phyloP scores from a whole-genome alignment of 2,888 invertebrate species.

The Epinotia brunnichana region DNA sequence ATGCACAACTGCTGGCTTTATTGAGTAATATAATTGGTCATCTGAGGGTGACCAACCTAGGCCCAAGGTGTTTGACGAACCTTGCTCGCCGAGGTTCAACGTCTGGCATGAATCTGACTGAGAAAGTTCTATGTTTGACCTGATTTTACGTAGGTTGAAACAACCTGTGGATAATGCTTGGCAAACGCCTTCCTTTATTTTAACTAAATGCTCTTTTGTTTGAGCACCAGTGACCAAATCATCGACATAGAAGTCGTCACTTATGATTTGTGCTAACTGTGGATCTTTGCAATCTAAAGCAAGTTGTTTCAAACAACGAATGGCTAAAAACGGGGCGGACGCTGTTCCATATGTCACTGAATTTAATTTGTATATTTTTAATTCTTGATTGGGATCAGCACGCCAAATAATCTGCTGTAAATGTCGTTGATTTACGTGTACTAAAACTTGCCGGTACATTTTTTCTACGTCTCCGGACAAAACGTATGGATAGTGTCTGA shows the following conservation, averaged over 20 bases:
- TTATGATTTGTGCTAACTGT: conserved; percentile 11
- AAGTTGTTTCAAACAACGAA: too few species aligned
- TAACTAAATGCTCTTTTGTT: conserved; percentile 23
- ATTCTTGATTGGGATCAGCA: conserved; percentile 8
- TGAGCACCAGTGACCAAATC: conserved; percentile 26
- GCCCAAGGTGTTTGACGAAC: conserved; percentile 24
- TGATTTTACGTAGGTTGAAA: conserved; percentile 24
- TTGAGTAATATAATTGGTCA: conserved; percentile 14
- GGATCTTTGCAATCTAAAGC: conserved; percentile 7
- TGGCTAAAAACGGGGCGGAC: too few species aligned
- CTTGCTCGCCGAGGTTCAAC: conserved; percentile 16
- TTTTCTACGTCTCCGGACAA: conserved; percentile 18
- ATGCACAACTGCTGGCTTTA: conserved; percentile 15
- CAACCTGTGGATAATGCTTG: conserved; percentile 21
- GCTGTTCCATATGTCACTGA: too few species aligned
- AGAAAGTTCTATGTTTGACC: conserved; percentile 21
- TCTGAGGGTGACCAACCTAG: conserved; percentile 22
- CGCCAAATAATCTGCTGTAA: conserved; percentile 25
- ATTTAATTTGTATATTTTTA: too few species aligned
- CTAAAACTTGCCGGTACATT: not conserved
- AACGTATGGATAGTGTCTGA: conserved; percentile 26
- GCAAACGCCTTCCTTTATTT: conserved; percentile 25
- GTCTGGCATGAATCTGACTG: conserved; percentile 23
- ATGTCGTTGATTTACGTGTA: conserved; percentile 29
- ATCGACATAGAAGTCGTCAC: conserved; percentile 13